Base-by-base conservation (phyloP, 2,888 invertebrate species). In the Fragum fragum region DNA sequence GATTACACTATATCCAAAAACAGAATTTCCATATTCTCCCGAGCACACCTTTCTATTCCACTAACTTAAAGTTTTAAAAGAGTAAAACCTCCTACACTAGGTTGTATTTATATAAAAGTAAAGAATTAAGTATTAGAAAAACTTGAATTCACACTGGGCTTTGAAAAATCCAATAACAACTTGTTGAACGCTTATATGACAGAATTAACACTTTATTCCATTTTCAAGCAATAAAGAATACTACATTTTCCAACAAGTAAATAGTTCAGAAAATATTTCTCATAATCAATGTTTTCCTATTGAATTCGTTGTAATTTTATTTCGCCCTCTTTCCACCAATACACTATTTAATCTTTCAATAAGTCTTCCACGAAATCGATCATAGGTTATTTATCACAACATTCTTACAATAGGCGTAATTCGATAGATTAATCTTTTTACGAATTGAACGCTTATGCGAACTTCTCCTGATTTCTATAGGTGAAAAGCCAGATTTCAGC, bases 351-450 rank as follows among this genome's bases (percentile, higher is more conserved):
- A 47, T 47, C 47, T 47, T 47, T 47, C 47, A 18, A 47, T 47
- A 47, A 47, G 47, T 47, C n/a, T 14, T 14, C 18, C 14, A 47
- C 14, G 47, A 47, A 47, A 47, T 47, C 47, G n/a, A 47, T n/a
- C 47, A 5, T 5, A 3, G 18, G 47, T 23, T 57, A 57, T 57
- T 57, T 57, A 23, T 57, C 57, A 23, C 57, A 57, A 57, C 23
- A 21, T 23, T 26, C 28, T 26, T 57, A 6, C 11, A 26, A 28
- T 23, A 21, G 23, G 28, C 28, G 57, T 57, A 23, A 57, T 26
- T 57, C 57, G 57, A 57, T 57, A 57, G 57, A n/a, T 57, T 57
- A 57, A 11, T 23, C 57, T 47, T 47, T 47, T 18, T 16, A 47
- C 14, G 47, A 9, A 9, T 47, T 47, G 47, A 47, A 47, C 47